Evolutionary conservation across 2,888 invertebrate species (phyloP).

Genomic region (Amorpha juglandis): DNA sequence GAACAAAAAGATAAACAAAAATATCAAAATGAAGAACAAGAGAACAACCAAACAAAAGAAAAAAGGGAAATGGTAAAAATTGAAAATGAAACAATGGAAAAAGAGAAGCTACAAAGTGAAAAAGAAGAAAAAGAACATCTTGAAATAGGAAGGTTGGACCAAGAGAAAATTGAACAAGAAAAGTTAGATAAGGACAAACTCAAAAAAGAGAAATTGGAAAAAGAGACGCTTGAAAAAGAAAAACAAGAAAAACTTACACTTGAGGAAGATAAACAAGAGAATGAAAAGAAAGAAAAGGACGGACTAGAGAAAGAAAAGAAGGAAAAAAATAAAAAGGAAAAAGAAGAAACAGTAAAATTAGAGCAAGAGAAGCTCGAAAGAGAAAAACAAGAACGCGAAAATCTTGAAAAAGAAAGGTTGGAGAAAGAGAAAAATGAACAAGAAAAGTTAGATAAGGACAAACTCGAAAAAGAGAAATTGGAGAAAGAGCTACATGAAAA

Average conservation of each 20-base stretch:
- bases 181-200: constrained; percentile 34
- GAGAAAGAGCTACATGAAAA: constrained; percentile 29
- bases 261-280: constrained; percentile 28
- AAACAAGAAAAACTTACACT: constrained; percentile 16
- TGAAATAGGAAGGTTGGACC: constrained; percentile 31
- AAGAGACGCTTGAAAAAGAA: constrained; percentile 30
- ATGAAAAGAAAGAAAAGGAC: not conserved
- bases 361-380: constrained; percentile 32
- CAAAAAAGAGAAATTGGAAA: constrained; percentile 7
- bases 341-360: constrained; percentile 25
- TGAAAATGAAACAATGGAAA: constrained; percentile 33
- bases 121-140: constrained; percentile 17
- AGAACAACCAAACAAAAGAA: constrained; percentile 27
- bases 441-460: constrained; percentile 20
- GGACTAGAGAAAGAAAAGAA: constrained; percentile 11
- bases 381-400: constrained; percentile 1
- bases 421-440: constrained; percentile 33
- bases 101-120: not conserved
- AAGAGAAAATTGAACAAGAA: constrained; percentile 30
- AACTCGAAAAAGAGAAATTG: constrained; percentile 30
- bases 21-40: constrained; percentile 29
- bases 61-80: constrained; percentile 16
- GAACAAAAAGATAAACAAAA: constrained; percentile 31
- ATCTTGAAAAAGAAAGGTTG: constrained; percentile 23
- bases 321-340: constrained; percentile 28